phyloP scores from a whole-genome alignment of 1,140 invertebrate genomes.

The Tetramorium alpestre region DNA sequence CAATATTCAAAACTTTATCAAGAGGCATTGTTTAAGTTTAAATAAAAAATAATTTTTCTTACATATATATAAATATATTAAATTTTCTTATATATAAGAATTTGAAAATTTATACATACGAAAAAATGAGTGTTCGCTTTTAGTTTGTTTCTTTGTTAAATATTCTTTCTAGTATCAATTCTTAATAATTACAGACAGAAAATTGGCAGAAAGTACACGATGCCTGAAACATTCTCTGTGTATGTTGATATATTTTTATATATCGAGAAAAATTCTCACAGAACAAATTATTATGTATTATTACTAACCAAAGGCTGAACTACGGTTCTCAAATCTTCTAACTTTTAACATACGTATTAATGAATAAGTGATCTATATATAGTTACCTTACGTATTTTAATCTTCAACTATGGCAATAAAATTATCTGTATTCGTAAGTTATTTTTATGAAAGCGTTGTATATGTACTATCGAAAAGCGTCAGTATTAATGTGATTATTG shows the following conservation, averaged over 20 bases:
- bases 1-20: not conserved
- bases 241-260: slow-evolving; percentile 69
- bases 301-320: slow-evolving; percentile 47
- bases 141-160: not conserved
- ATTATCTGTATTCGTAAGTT: slow-evolving; percentile 24
- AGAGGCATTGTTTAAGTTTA: not conserved
- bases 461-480: slow-evolving; percentile 32
- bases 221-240: slow-evolving; percentile 23
- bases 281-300: slow-evolving; percentile 32
- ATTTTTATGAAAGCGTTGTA: slow-evolving; percentile 33
- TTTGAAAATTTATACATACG: not conserved
- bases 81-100: not conserved
- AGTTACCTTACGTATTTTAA: slow-evolving; percentile 46
- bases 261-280: slow-evolving; percentile 39
- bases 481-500: slow-evolving; percentile 39
- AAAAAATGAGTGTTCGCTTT: not conserved
- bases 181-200: not conserved
- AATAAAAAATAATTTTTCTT: not conserved
- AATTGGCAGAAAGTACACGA: not conserved
- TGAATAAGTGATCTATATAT: slow-evolving; percentile 26
- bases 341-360: slow-evolving; percentile 35
- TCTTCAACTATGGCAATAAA: slow-evolving; percentile 68
- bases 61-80: not conserved
- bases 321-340: slow-evolving; percentile 6
- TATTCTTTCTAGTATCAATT: not conserved